phyloP scores from a whole-genome alignment of 2,888 invertebrate genomes.

The Amorpha juglandis region DNA sequence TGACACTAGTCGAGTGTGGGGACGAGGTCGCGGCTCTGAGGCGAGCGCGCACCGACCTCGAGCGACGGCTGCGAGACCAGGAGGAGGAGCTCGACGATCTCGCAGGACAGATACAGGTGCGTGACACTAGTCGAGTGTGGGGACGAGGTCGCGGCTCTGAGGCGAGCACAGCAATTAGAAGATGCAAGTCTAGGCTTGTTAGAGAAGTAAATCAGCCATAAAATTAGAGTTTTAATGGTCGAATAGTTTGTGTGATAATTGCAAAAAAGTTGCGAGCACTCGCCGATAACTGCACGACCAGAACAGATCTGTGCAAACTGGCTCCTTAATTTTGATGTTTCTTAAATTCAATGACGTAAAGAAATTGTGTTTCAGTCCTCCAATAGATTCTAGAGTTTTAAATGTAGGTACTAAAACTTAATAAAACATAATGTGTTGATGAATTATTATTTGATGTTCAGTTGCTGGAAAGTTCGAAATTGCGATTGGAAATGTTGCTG shows the following conservation, averaged over 20 bases:
- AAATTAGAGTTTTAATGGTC: no score
- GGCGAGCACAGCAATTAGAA: constrained; percentile 80
- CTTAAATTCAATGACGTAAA: no score
- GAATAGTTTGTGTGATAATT: no score
- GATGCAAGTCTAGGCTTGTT: no score
- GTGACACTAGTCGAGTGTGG: not conserved
- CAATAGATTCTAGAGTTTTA: no score
- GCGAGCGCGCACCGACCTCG: constrained; percentile 79
- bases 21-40: constrained; percentile 82
- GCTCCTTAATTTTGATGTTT: no score
- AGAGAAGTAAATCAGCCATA: no score
- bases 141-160: constrained; percentile 76
- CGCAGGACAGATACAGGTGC: constrained; percentile 92
- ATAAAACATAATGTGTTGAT: not conserved
- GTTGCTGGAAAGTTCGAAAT: constrained; percentile 95
- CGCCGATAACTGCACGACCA: no score
- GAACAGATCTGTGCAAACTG: no score
- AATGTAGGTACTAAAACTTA: not conserved
- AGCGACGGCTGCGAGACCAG: constrained; percentile 88
- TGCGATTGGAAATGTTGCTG: constrained; percentile 96
- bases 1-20: not conserved
- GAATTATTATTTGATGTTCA: constrained; percentile 58
- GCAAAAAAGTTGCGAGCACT: no score
- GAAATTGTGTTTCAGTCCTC: no score
- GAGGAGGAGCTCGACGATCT: constrained; percentile 98